A percentile compares a stretch with the other conserved stretches of the same genome.
Evolutionary conservation across 1,140 invertebrate genomes (phyloP).

Genomic region (Drosophila ercepeae): DNA sequence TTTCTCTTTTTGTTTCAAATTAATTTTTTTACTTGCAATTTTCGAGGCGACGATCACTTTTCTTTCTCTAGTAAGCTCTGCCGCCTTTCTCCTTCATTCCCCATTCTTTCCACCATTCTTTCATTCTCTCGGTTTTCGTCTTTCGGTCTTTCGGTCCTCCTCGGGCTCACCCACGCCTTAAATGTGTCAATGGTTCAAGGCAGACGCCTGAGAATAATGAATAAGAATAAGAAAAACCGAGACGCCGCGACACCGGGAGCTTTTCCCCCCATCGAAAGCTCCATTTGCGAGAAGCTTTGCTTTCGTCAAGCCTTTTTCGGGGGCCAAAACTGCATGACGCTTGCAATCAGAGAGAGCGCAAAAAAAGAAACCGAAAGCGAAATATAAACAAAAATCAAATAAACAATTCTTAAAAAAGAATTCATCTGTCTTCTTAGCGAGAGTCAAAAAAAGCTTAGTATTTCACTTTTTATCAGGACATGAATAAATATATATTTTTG

Average conservation of each 20-base stretch:
- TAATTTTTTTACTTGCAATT: constrained; percentile 22
- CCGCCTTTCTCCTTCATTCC: constrained; percentile 10
- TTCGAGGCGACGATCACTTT: constrained; percentile 21
- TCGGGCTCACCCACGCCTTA: constrained; percentile 50
- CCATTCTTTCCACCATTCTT: neutral
- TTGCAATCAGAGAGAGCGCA: neutral
- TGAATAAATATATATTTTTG: neutral
- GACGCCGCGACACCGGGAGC: constrained; percentile 3
- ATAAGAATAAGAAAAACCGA: constrained; percentile 20
- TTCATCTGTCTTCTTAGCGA: neutral
- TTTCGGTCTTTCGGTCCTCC: neutral
- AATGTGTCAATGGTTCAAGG: constrained; percentile 78
- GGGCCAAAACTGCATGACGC: constrained; percentile 21
- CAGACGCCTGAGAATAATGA: constrained; percentile 34
- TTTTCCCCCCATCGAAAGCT: constrained; percentile 21
- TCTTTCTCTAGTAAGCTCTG: constrained; percentile 19
- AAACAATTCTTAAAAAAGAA: neutral
- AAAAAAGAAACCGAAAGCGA: neutral
- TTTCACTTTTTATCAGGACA: neutral
- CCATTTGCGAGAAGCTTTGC: constrained; percentile 15
- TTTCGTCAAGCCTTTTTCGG: constrained; percentile 27
- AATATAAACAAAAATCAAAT: neutral
- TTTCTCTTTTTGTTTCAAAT: too few relatives aligned
- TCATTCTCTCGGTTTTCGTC: neutral
- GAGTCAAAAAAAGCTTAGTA: neutral